phyloP scores from a whole-genome alignment of 2,113 vertebrate species.

The Quiscalus mexicanus region DNA sequence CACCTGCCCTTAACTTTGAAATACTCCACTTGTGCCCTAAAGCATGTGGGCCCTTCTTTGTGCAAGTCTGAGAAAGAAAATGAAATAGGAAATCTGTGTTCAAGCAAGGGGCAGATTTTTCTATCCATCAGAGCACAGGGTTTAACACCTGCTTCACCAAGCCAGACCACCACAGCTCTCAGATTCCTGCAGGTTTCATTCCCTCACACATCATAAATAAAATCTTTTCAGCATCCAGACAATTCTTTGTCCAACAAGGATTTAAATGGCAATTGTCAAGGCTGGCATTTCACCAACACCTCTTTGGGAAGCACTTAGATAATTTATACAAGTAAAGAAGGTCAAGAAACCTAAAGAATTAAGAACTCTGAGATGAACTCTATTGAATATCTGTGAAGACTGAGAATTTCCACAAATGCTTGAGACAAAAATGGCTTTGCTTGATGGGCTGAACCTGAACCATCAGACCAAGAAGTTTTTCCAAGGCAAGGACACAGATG shows the following conservation, averaged over 20 bases:
- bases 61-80: not conserved
- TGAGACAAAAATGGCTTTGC: not conserved
- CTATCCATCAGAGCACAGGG: not conserved
- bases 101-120: not conserved
- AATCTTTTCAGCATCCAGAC: not conserved
- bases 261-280: not conserved
- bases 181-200: not conserved
- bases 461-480: not conserved
- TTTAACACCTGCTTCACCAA: no score
- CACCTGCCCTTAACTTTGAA: not conserved
- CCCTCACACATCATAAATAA: not conserved
- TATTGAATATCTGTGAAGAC: not conserved
- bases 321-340: not conserved
- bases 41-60: not conserved
- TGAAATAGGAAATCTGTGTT: not conserved
- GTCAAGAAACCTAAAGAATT: not conserved
- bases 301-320: not conserved
- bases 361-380: not conserved
- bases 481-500: not conserved
- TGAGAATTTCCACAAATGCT: not conserved
- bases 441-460: not conserved
- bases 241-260: not conserved
- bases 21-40: not conserved
- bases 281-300: not conserved
- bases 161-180: not conserved